Evolutionary conservation across 2,797 vertebrate genomes (phyloP).

Genomic region (Myioborus miniatus): DNA sequence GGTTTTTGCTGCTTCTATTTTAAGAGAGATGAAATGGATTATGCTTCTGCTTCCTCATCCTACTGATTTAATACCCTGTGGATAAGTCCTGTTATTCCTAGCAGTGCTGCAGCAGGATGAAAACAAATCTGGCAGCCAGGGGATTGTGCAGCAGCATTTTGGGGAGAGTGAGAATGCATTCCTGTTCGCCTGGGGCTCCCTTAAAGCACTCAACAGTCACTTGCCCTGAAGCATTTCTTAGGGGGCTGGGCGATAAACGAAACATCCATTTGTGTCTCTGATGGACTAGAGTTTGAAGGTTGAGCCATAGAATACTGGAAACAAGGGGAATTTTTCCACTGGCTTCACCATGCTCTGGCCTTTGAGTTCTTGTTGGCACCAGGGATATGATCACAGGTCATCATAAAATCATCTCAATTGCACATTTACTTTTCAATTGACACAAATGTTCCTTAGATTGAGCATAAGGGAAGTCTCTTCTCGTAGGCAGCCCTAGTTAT

Average conservation of each 20-base stretch:
- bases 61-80: not conserved
- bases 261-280: not conserved
- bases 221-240: not conserved
- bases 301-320: not conserved
- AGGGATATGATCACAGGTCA: not conserved
- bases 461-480: not conserved
- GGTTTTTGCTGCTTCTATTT: slow-evolving; percentile 5
- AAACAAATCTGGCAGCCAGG: not conserved
- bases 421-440: not conserved
- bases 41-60: not conserved
- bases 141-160: not conserved
- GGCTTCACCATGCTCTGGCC: not conserved
- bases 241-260: not conserved
- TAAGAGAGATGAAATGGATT: not conserved
- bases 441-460: not conserved
- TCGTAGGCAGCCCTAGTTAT: not conserved
- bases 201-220: not conserved
- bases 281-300: not conserved
- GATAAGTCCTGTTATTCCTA: not conserved
- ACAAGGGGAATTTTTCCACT: not conserved
- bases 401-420: not conserved
- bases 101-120: not conserved
- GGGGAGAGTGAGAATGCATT: not conserved
- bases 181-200: not conserved
- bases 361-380: not conserved